Conservation (phyloP, 1,140 invertebrate species). For the Saccostrea glomerata region DNA sequence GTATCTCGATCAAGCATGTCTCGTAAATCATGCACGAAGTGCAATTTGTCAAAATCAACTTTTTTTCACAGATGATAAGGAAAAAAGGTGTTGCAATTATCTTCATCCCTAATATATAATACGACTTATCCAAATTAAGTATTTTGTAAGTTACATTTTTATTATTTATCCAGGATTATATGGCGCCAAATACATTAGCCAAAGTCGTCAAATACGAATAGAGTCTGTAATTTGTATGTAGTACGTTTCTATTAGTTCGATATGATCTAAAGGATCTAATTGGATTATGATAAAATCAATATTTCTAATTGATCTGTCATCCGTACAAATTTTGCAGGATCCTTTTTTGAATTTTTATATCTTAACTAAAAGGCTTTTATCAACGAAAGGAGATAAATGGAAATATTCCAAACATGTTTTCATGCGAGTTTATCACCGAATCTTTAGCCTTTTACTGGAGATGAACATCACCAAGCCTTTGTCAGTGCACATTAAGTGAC, state of each 20-base stretch:
- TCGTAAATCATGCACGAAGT: constrained; percentile 13
- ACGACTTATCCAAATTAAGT: constrained; percentile 36
- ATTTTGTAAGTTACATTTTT: constrained; percentile 33
- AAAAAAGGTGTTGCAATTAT: constrained; percentile 26
- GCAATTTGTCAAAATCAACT: constrained; percentile 25
- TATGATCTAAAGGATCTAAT: constrained; percentile 38
- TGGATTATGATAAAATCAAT: constrained; percentile 48
- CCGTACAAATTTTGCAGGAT: constrained; percentile 41
- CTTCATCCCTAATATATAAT: constrained; percentile 33
- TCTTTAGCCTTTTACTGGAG: constrained; percentile 8
- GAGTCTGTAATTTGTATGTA: constrained; percentile 22
- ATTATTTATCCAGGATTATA: constrained; percentile 22
- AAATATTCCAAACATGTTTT: constrained; percentile 37
- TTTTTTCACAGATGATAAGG: constrained; percentile 37
- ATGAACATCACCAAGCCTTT: constrained; percentile 14
- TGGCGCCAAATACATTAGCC: constrained; percentile 44
- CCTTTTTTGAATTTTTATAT: constrained; percentile 43
- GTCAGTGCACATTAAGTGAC: constrained; percentile 27
- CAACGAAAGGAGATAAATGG: constrained; percentile 35
- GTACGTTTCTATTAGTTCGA: constrained; percentile 39
- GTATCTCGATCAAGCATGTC: not conserved
- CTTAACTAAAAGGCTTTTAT: constrained; percentile 43
- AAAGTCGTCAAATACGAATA: constrained; percentile 2
- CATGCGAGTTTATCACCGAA: constrained; percentile 22
- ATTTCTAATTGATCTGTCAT: constrained; percentile 42